Evolutionary conservation across 2,888 invertebrate species (phyloP), one percentile per base, ranked within the genome.

Genomic region (Caenorhabditis sp.): DNA sequence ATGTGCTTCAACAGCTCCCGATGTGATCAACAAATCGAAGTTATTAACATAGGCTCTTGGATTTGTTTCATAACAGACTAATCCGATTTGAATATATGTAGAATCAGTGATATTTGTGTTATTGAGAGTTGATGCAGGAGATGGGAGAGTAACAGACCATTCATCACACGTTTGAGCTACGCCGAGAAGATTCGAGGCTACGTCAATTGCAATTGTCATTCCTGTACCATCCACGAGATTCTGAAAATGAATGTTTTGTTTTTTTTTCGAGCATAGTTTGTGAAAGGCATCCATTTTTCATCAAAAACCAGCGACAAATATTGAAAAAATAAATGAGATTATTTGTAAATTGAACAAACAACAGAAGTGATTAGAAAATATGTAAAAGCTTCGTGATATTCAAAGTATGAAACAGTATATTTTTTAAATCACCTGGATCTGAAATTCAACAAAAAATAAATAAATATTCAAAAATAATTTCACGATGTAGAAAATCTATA

Each of bases 41-140:
- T 83, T 83, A 50, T 79, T 72, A n/a, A 75, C 73, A 54, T 76
- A 83, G 8, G 67, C 64, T 63, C 81, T 75, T n/a, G 80, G 80
- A 63, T 83, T 83, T 17, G 67, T 71, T 54, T 26, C 63, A 64
- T 60, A 77, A 56, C 63, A 81, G 14, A 72, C 66, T 26, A 71
- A 25, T 59, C 71, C 71, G 0, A 70, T 20, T 59, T 72, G 63
- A 23, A 67, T 65, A 49, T 67, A 38, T 1, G 67, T 70, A 12
- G 57, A 21, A 26, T 65, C 65, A 2, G 26, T 58, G 59, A 70
- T 66, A 10, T 25, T 56, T 1, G 50, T 20, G 43, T 23, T 61
- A 58, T 74, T 74, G 12, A 70, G 27, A 10, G 60, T 20, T 1
- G 74, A 67, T 0, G 43, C 67, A 0, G 70, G 69, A 0, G 66